These are phyloP conservation scores for Ianthella basta DNA, from an alignment of 37 sponge, comb jelly and placozoan genomes.

Conservation along the genomic window DNA sequence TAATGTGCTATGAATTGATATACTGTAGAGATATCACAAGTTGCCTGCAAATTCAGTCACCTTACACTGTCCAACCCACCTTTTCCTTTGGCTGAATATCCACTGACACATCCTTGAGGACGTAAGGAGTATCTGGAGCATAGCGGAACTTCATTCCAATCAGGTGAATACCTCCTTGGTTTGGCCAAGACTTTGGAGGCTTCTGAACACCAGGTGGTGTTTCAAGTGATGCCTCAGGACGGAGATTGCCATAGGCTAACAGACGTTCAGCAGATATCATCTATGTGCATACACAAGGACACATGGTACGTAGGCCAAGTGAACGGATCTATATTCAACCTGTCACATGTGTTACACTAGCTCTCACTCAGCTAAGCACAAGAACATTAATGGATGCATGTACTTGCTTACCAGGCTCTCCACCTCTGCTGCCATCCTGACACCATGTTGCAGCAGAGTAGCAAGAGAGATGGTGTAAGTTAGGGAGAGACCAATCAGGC, in stretches of 20 bases:
- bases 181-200: conserved; percentile 67
- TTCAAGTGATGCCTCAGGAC: conserved; percentile 50
- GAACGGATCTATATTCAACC: no score
- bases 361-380: no score
- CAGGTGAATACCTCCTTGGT: conserved; percentile 40
- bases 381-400: no score
- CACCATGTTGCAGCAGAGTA: conserved; percentile 70
- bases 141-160: conserved; percentile 53
- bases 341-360: no score
- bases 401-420: conserved; percentile 62
- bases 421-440: conserved; percentile 79
- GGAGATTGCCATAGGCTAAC: conserved; percentile 48
- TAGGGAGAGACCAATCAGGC: conserved; percentile 68
- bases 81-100: conserved; percentile 61
- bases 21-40: no score
- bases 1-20: no score
- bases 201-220: conserved; percentile 25
- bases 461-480: conserved; percentile 63
- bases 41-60: no score
- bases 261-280: conserved; percentile 77
- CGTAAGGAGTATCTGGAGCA: conserved; percentile 43
- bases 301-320: no score
- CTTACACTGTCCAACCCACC: no score
- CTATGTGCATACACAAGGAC: not conserved
- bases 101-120: conserved; percentile 53